Evolutionary conservation across 2,888 invertebrate species (phyloP), one percentile per base, ranked within the genome.

Genomic region (Chromoteleia sp.): DNA sequence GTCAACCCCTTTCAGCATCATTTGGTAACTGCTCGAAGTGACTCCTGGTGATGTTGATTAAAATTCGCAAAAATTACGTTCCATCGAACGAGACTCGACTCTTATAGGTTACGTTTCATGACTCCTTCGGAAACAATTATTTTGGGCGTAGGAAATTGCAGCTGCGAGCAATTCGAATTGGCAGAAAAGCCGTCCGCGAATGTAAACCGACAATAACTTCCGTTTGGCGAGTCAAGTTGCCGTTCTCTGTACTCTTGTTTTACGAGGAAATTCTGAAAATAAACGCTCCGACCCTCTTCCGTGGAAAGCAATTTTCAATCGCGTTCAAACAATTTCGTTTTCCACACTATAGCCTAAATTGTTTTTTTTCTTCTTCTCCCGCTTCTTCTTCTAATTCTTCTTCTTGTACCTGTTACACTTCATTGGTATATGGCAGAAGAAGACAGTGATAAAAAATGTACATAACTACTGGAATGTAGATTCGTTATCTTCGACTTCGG

Each of bases 201-300:
- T 59, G 76, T 82, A 83, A 80, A 82, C 83, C 86, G 85, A 84
- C 83, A 65, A 83, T 81, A 81, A 84, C 83, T 84, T 83, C 83
- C 83, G 81, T 81, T 84, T 84, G 82, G 63, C 77, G 68, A 67
- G 77, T 68, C 82, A 84, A 58, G 21, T 54, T 80, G 74, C 68
- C 36, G n/a, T 54, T 36, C 36, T 7, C 82, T 67, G 83, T 73
- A 81, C 84, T 84, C 45, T 45, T 77, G 85, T 84, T 87, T 87
- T 86, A 88, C 85, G 83, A 73, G 83, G 77, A 76, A 82, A 48
- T 33, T 68, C 87, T 86, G 83, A 54, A 86, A 87, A 85, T 84
- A 84, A 81, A 74, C 50, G 19, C 36, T 14, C 52, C 73, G 41
- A 68, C 73, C 63, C 61, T 61, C 43, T 63, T 61, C 56, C 30